phyloP scores from a whole-genome alignment of 2,113 vertebrate species.

The Butorides virescens region DNA sequence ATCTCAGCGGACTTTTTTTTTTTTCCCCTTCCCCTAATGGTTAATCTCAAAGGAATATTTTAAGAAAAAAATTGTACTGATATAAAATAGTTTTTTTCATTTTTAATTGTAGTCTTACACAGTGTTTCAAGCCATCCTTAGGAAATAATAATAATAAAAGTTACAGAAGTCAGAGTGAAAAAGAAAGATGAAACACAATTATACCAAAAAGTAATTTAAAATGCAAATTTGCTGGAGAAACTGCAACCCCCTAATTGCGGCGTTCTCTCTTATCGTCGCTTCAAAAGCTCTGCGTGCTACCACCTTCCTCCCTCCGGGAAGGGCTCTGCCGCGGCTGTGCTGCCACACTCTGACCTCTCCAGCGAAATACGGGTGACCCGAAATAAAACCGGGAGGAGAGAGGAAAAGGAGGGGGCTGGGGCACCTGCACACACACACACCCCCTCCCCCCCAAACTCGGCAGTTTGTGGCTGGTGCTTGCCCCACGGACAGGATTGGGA shows the following conservation, averaged over 20 bases:
- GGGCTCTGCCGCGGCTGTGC: conserved; percentile 14
- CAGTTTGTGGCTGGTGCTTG: background rate
- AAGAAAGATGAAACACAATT: conserved; percentile 61
- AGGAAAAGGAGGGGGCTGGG: background rate
- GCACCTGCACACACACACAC: too few relatives aligned
- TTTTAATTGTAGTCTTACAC: background rate
- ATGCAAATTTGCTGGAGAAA: conserved; percentile 65
- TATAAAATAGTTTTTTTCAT: background rate
- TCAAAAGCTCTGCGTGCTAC: background rate
- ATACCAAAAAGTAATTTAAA: conserved; percentile 65
- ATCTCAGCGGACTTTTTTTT: background rate
- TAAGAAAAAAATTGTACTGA: background rate
- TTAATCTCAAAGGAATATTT: conserved; percentile 58
- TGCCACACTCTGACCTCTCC: conserved; percentile 53
- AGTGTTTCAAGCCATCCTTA: conserved; percentile 5
- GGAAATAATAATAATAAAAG: conserved; percentile 15
- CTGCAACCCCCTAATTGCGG: conserved; percentile 32
- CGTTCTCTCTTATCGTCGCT: background rate
- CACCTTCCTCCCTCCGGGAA: conserved; percentile 27
- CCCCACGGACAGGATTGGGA: background rate
- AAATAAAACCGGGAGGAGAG: background rate
- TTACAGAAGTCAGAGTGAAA: conserved; percentile 56
- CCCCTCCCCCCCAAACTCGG: background rate
- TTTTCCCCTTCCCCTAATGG: background rate
- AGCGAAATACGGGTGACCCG: conserved; percentile 36